These are phyloP conservation scores for Nomada ruficornis DNA, from an alignment of 2,888 invertebrate genomes.

Conservation along the genomic window DNA sequence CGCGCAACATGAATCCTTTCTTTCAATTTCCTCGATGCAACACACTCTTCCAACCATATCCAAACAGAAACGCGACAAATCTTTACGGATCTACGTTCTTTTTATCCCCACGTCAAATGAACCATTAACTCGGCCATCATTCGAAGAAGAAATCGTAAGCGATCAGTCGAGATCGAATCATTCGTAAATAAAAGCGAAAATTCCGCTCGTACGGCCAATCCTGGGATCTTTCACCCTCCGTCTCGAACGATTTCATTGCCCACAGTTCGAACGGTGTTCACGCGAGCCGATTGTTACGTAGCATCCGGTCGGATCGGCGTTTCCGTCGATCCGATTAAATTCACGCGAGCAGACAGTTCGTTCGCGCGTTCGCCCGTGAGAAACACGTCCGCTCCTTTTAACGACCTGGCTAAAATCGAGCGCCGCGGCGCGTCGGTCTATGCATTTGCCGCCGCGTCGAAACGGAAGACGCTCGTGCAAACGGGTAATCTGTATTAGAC, in stretches of 20 bases:
- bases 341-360: constrained; percentile 11
- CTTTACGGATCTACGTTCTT: too few relatives aligned
- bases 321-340: constrained; percentile 34
- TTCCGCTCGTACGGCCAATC: background rate
- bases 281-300: constrained; percentile 15
- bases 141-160: background rate
- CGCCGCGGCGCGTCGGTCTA: background rate
- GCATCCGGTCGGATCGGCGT: constrained; percentile 20
- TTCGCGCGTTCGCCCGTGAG: constrained; percentile 21
- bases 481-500: constrained; percentile 24
- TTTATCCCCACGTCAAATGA: too few relatives aligned
- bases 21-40: too few relatives aligned
- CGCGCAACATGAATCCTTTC: too few relatives aligned
- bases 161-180: background rate
- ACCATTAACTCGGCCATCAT: too few relatives aligned
- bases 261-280: constrained; percentile 8
- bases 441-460: constrained; percentile 11
- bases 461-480: constrained; percentile 16
- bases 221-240: background rate
- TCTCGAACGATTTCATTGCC: constrained; percentile 6
- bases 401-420: constrained; percentile 5
- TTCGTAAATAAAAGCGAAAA: background rate
- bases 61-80: too few relatives aligned
- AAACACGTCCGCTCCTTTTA: constrained; percentile 16
- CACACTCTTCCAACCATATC: too few relatives aligned